A percentile compares a stretch with the other conserved stretches of the same genome.
Conservation (phyloP, 37 sponge, comb jelly and placozoan genomes). For the Diacarnus erythraeanus region DNA sequence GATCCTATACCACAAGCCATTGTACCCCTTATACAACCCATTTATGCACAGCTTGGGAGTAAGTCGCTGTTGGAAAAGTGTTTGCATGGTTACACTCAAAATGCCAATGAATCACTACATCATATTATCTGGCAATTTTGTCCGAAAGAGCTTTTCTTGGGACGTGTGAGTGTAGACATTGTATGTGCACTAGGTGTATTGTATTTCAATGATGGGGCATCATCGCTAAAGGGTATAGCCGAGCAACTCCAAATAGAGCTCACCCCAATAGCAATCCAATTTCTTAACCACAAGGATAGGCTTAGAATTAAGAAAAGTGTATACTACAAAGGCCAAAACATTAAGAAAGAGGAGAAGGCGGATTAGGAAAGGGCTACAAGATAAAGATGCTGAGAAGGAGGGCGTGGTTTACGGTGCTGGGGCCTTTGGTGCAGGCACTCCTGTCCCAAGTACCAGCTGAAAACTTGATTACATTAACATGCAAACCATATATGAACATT, state of each 20-base stretch:
- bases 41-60: neutral
- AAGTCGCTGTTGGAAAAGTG: neutral
- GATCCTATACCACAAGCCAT: neutral
- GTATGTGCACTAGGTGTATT: slow-evolving; percentile 18
- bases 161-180: neutral
- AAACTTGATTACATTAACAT: no score
- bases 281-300: neutral
- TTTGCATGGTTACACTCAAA: slow-evolving; percentile 8
- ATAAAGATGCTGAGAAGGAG: neutral
- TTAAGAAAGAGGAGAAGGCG: neutral
- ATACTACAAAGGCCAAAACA: neutral
- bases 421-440: neutral
- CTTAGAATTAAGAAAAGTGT: neutral
- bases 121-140: neutral
- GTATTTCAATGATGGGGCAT: slow-evolving; percentile 24
- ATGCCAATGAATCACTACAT: slow-evolving; percentile 5
- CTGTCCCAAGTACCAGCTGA: neutral
- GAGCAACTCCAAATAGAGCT: neutral
- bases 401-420: neutral
- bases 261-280: neutral
- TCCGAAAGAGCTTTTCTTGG: slow-evolving; percentile 13
- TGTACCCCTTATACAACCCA: neutral
- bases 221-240: neutral
- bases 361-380: no score
- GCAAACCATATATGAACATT: no score